Evolutionary conservation across 2,113 vertebrate genomes (phyloP).

Genomic region (Toxotes jaculatrix): DNA sequence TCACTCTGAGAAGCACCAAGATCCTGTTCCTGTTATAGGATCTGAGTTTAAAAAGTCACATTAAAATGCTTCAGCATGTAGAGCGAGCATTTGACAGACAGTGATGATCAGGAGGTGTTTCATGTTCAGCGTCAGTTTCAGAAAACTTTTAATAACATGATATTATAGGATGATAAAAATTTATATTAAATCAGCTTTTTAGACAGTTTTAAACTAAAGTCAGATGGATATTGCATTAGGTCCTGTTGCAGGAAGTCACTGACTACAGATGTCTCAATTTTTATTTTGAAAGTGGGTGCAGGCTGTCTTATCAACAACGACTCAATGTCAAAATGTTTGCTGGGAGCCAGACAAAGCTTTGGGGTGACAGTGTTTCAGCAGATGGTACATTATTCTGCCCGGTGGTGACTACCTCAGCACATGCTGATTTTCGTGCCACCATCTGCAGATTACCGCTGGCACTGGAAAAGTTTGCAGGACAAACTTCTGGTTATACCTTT

Average conservation of each 20-base stretch:
- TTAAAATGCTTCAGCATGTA: not conserved
- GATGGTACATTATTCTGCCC: conserved; percentile 73
- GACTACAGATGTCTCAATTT: conserved; percentile 44
- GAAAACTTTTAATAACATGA: not conserved
- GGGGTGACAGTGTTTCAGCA: conserved; percentile 61
- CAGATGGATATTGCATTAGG: not conserved
- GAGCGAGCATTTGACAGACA: conserved; percentile 6
- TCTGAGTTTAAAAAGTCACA: conserved; percentile 5
- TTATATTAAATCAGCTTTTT: not conserved
- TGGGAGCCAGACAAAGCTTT: conserved; percentile 61
- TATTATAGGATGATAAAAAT: conserved; percentile 5
- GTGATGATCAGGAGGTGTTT: not conserved
- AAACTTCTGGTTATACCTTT: conserved; percentile 35
- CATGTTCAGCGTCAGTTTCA: not conserved
- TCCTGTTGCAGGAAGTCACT: not conserved
- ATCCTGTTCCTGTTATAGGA: not conserved
- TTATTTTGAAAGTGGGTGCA: not conserved
- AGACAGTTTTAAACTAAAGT: not conserved
- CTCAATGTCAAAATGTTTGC: conserved; percentile 58
- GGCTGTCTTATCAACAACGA: conserved; percentile 33
- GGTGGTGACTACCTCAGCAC: conserved; percentile 45
- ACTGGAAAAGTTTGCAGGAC: conserved; percentile 42
- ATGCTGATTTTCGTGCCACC: conserved; percentile 52
- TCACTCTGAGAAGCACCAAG: not conserved
- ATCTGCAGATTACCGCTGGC: conserved; percentile 59